These are phyloP conservation scores for Irena cyanogastra DNA, from an alignment of 2,113 vertebrate species.

Conservation along the genomic window DNA sequence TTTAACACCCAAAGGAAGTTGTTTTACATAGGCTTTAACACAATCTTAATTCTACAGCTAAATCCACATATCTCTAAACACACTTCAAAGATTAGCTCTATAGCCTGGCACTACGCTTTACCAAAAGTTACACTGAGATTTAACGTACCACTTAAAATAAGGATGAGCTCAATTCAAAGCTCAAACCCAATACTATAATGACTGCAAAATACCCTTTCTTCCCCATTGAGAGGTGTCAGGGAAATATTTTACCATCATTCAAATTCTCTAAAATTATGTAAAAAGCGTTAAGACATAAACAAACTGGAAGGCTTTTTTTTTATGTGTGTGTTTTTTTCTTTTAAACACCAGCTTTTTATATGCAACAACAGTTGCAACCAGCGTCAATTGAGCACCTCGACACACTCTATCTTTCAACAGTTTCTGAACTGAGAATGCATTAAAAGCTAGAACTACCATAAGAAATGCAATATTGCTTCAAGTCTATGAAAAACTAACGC, in stretches of 20 bases:
- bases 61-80: neutral
- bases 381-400: neutral
- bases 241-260: neutral
- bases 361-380: neutral
- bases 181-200: neutral
- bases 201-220: neutral
- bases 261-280: neutral
- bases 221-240: neutral
- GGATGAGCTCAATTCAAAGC: neutral
- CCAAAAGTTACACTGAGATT: neutral
- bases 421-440: neutral
- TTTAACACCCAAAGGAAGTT: neutral
- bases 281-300: neutral
- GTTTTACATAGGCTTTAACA: neutral
- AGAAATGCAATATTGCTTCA: neutral
- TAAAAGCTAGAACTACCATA: neutral
- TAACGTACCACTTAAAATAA: neutral
- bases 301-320: neutral
- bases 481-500: neutral
- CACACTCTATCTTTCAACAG: neutral
- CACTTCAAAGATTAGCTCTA: neutral
- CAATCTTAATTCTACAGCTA: neutral
- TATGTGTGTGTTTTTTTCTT: neutral
- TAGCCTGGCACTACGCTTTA: neutral
- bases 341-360: neutral